Conservation (phyloP, 2,797 vertebrate genomes). For the Peromyscus aztecus region DNA sequence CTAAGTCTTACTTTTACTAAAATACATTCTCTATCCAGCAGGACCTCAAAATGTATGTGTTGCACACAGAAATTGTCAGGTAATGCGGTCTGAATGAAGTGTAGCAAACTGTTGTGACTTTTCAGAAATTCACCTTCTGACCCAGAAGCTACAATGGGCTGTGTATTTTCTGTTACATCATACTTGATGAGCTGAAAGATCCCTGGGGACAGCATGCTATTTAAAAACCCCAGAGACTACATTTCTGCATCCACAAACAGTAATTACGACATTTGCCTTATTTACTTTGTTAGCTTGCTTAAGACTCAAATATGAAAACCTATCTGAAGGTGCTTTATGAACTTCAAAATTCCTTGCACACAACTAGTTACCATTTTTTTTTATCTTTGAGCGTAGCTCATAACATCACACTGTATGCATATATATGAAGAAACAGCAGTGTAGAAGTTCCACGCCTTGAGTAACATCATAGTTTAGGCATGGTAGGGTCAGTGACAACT, state of each 20-base stretch:
- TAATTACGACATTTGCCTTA: not conserved
- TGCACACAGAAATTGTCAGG: not conserved
- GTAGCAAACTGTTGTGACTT: not conserved
- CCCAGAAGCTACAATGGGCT: not conserved
- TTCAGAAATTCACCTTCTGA: not conserved
- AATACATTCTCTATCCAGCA: not conserved
- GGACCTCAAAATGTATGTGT: not conserved
- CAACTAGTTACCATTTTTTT: not conserved
- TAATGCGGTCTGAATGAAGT: not conserved
- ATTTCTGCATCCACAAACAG: not conserved
- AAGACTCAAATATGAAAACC: conserved; percentile 15
- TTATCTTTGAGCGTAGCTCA: not conserved
- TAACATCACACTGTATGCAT: not conserved
- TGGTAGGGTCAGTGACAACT: not conserved
- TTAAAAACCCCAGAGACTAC: not conserved
- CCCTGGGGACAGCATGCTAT: not conserved
- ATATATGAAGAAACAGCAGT: not conserved
- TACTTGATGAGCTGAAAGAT: not conserved
- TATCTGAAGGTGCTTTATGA: not conserved
- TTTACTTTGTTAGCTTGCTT: not conserved
- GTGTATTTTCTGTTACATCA: not conserved
- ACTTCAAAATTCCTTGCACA: not conserved
- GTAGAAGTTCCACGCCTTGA: not conserved
- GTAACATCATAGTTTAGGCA: not conserved
- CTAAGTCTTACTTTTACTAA: not conserved